Evolutionary conservation across 92 coral and sea anemone species (phyloP), one percentile per base, ranked within the genome.

Genomic region (Zoanthus sansibaricus): DNA sequence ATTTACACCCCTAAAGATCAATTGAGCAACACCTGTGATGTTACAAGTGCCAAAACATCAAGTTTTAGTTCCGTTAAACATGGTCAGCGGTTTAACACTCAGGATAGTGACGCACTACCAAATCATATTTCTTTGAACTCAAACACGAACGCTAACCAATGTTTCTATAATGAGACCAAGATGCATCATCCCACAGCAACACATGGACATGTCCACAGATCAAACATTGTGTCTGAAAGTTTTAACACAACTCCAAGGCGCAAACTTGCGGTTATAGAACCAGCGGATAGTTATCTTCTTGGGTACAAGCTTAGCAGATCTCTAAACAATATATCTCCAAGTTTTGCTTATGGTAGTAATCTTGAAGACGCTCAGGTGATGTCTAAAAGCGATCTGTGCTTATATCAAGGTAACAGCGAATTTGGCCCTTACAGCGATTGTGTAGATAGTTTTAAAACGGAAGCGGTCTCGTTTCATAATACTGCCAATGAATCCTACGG

Each of bases 311-410:
- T 64, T 71, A 67, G 31, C 62, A 80, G 85, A 31, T 80, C 85
- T 44, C 70, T 30, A 66, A 64, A 70, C 58, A 61, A 64, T n/a
- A 7, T 80, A 42, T 80, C 85, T 10, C 85, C 70, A 5, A 18
- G 16, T 47, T 48, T 45, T 18, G 59, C n/a, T 37, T 20, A 5
- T 62, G 15, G 31, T 32, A 78, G 21, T 9, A 68, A 44, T 14
- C 61, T 80, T 12, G 85, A 80, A 18, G 20, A 80, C 47, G 45
- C 20, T 20, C 85, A 72, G 10, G 85, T 66, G 14, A 46, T 80
- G 47, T 80, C 85, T 31, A 80, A 80, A 61, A 80, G 85, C 13
- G 85, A 80, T 31, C 85, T 80, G 49, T 80, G 85, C 5, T 45
- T 80, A 31, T 80, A 80, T 48, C 85, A 80, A 66, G 30, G 85